A percentile compares a stretch with the other conserved stretches of the same genome.
These are phyloP conservation scores for Orthosia incerta DNA, from an alignment of 2,888 invertebrate species.

Conservation along the genomic window DNA sequence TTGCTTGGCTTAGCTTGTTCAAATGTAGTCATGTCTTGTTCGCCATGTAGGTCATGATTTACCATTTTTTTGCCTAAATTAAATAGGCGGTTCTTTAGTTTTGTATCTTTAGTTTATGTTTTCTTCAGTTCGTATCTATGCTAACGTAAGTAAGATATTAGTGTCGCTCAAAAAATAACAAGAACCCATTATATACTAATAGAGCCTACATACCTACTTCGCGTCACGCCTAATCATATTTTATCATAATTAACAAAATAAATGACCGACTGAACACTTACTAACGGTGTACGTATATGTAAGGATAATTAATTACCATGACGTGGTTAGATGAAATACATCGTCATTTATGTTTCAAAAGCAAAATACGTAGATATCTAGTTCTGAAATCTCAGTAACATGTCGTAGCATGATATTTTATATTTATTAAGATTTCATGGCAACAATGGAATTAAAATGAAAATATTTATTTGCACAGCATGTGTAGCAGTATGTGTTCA, in stretches of 20 bases:
- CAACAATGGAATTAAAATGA: constrained; percentile 18
- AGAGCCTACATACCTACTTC: not conserved
- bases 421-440: not conserved
- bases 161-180: not conserved
- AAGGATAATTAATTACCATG: constrained; percentile 5
- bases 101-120: not conserved
- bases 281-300: too few relatives aligned
- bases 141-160: not conserved
- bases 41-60: not conserved
- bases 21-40: too few relatives aligned
- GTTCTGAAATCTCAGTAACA: not conserved
- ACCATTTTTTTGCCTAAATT: too few relatives aligned
- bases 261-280: too few relatives aligned
- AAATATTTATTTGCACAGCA: not conserved
- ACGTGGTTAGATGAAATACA: constrained; percentile 19
- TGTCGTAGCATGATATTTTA: constrained; percentile 9
- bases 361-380: not conserved
- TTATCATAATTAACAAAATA: constrained; percentile 22
- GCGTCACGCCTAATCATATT: constrained; percentile 18
- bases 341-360: constrained; percentile 14
- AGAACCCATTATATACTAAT: not conserved
- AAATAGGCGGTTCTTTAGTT: not conserved
- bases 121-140: not conserved
- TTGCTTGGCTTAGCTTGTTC: too few relatives aligned
- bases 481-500: too few relatives aligned